A percentile compares a stretch with the other conserved stretches of the same genome.
Conservation (phyloP, 2,888 invertebrate species). For the Meiosimyza platycephala region DNA sequence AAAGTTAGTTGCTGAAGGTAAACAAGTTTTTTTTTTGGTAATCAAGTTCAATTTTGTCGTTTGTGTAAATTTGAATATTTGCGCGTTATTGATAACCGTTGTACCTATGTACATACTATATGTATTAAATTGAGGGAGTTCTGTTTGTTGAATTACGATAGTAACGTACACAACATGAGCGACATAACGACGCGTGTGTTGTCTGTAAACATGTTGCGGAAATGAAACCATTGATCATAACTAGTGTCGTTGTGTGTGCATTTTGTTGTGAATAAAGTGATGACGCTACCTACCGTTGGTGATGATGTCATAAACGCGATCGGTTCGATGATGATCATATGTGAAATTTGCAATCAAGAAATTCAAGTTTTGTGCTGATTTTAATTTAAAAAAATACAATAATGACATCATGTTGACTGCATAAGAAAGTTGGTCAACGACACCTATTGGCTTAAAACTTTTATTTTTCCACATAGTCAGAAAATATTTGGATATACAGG, state of each 20-base stretch:
- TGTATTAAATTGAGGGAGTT: too few species aligned
- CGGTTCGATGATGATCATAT: constrained; percentile 29
- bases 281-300: not conserved
- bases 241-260: not conserved
- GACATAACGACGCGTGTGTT: not conserved
- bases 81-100: constrained; percentile 22
- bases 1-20: constrained; percentile 41
- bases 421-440: not conserved
- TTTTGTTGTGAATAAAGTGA: constrained; percentile 13
- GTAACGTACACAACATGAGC: too few species aligned
- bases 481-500: not conserved
- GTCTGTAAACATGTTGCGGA: constrained; percentile 18
- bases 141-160: too few species aligned
- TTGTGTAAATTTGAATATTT: constrained; percentile 22
- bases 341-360: constrained; percentile 21
- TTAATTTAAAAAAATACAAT: constrained; percentile 1
- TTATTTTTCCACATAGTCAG: too few species aligned
- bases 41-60: constrained; percentile 22
- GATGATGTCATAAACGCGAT: constrained; percentile 33
- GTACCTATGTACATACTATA: not conserved
- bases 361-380: constrained; percentile 11
- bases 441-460: too few species aligned
- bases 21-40: constrained; percentile 40
- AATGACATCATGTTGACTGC: constrained; percentile 20
- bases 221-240: constrained; percentile 8